Evolutionary conservation across 2,113 vertebrate species (phyloP), one percentile per base, ranked within the genome.

Genomic region (Hystrix cristata): DNA sequence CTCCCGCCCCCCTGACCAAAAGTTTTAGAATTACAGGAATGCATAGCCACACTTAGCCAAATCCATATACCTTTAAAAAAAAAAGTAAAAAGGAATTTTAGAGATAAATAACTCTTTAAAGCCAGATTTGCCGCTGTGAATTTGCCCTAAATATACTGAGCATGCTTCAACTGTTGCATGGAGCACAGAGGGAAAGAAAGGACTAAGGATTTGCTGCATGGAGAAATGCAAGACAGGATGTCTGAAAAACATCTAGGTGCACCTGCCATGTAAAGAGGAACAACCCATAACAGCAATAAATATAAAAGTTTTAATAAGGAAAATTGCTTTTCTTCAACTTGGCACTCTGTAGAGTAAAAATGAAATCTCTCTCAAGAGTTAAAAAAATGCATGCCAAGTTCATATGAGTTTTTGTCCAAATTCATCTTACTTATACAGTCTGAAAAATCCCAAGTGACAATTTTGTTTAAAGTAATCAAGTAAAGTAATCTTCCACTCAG

Each of bases 401-500:
- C 8, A 79, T 31, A 10, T 46, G 34, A 14, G 4, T 67, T 29
- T 90, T 38, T 25, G 3, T 72, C 6, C 21, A 89, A 71, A 87
- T 69, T 79, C 60, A 87, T 87, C 16, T 46, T 59, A 74, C 15
- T 88, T 89, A 59, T 12, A 0, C 53, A 82, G 55, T n/a, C 59
- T 84, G 14, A 46, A 94, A 90, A 79, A 43, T 85, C 5, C 84
- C 9, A 46, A 78, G 3, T 94, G 31, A 62, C 13, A 86, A 62
- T 55, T 95, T 83, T 67, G 12, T 62, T 96, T 89, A 92, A 72
- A 65, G 16, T 81, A 88, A 93, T 92, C 64, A 89, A 85, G 12
- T 46, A 38, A 88, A 16, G 16, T 69, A 81, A 14, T 38, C 38
- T 38, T 38, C 38, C 38, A 38, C 29, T 34, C n/a, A 29, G 11